Conservation (phyloP, 2,113 vertebrate species). For the Acinonyx jubatus region DNA sequence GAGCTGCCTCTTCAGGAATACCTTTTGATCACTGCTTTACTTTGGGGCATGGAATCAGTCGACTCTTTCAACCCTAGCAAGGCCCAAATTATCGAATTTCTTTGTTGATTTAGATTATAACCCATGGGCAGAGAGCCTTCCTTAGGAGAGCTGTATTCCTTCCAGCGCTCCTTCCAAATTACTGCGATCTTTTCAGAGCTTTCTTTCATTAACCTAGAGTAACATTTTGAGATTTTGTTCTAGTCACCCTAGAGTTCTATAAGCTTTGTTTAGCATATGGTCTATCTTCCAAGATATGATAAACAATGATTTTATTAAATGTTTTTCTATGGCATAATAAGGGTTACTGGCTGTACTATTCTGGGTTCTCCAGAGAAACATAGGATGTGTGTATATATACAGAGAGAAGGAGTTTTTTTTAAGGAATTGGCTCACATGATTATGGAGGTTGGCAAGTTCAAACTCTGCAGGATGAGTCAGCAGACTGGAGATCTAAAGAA, state of each 20-base stretch:
- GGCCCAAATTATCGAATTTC: background rate
- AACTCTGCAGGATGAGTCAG: background rate
- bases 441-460: background rate
- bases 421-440: background rate
- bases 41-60: background rate
- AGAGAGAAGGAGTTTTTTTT: background rate
- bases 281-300: background rate
- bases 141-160: background rate
- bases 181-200: background rate
- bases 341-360: background rate
- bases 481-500: background rate
- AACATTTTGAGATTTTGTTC: background rate
- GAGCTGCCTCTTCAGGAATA: background rate
- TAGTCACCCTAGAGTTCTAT: background rate
- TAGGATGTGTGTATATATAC: background rate
- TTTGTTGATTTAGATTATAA: background rate
- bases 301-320: background rate
- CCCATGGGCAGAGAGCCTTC: background rate
- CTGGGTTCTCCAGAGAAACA: background rate
- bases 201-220: background rate
- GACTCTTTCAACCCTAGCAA: background rate
- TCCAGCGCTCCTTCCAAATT: background rate
- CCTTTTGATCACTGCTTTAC: background rate
- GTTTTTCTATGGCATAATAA: background rate
- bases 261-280: background rate